A percentile compares a stretch with the other conserved stretches of the same genome.
Conservation (phyloP, 2,113 vertebrate species). For the Laticauda colubrina region DNA sequence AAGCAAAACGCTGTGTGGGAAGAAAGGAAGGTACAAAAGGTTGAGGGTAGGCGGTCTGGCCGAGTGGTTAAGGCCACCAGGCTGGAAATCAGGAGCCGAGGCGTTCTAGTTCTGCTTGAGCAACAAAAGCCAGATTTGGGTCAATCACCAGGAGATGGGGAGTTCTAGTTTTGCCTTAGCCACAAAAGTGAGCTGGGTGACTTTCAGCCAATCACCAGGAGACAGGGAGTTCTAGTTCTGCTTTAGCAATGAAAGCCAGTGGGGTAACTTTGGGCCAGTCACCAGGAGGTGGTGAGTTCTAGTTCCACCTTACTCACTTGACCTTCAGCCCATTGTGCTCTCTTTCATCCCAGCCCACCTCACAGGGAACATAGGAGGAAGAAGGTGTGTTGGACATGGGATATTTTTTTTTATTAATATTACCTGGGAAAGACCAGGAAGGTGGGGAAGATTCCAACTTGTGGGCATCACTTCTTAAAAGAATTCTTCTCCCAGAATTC, state of each 20-base stretch:
- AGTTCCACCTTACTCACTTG: no score
- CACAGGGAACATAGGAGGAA: no score
- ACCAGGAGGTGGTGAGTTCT: no score
- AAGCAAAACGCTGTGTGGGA: conserved; percentile 65
- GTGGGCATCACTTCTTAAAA: neutral
- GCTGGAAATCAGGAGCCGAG: neutral
- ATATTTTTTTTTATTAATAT: no score
- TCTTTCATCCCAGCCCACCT: no score
- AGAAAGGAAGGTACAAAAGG: neutral
- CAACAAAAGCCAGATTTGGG: neutral
- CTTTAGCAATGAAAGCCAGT: no score
- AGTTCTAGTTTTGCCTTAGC: neutral
- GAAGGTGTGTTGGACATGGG: no score
- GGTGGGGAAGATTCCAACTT: neutral
- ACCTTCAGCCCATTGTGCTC: neutral
- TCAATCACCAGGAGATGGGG: neutral
- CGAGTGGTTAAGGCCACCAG: neutral
- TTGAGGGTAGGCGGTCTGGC: neutral
- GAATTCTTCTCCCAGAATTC: no score
- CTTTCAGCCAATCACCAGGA: no score
- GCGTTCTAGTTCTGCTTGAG: neutral
- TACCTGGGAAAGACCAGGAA: neutral
- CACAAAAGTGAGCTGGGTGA: no score
- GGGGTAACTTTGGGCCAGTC: no score
- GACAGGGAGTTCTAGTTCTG: no score